A percentile compares a stretch with the other conserved stretches of the same genome.
Evolutionary conservation across 2,113 vertebrate species (phyloP).

Genomic region (Trogon surrucura): DNA sequence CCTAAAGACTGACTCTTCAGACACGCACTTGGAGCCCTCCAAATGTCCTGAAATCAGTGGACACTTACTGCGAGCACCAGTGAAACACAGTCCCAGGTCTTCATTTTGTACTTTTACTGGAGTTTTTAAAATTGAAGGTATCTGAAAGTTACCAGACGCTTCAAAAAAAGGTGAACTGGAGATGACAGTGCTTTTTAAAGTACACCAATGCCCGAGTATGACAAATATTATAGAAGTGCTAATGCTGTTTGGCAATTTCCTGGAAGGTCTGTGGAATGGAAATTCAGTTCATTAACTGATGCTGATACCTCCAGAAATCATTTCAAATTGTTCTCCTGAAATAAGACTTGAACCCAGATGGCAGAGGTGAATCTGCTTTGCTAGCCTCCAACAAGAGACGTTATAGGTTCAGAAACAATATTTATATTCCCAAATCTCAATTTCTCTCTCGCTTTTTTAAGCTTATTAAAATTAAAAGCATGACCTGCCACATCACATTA

Average conservation of each 20-base stretch:
- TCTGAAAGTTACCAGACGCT: not conserved
- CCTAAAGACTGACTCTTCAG: not conserved
- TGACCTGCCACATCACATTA: conserved; percentile 68
- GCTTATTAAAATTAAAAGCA: conserved; percentile 64
- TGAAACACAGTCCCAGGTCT: not conserved
- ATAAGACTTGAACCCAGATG: conserved; percentile 3
- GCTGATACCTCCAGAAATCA: conserved; percentile 22
- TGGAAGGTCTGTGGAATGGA: not conserved
- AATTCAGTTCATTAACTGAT: conserved; percentile 43
- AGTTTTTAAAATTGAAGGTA: not conserved
- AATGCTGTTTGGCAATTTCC: conserved; percentile 9
- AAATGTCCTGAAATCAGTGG: not conserved
- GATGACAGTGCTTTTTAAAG: not conserved
- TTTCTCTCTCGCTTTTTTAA: not conserved
- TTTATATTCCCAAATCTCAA: conserved; percentile 11
- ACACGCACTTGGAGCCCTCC: not conserved
- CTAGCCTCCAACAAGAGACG: not conserved
- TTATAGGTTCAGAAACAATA: conserved; percentile 2
- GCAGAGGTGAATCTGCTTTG: conserved; percentile 38
- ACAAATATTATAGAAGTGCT: not conserved
- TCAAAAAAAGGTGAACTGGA: not conserved
- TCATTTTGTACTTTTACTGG: not conserved
- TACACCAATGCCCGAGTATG: not conserved
- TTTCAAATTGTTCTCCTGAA: conserved; percentile 36
- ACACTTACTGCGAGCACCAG: not conserved